Percentiles rank a stretch among this genome's conserved stretches.
phyloP scores from a whole-genome alignment of 2,888 invertebrate genomes.

The Zootermopsis nevadensis region DNA sequence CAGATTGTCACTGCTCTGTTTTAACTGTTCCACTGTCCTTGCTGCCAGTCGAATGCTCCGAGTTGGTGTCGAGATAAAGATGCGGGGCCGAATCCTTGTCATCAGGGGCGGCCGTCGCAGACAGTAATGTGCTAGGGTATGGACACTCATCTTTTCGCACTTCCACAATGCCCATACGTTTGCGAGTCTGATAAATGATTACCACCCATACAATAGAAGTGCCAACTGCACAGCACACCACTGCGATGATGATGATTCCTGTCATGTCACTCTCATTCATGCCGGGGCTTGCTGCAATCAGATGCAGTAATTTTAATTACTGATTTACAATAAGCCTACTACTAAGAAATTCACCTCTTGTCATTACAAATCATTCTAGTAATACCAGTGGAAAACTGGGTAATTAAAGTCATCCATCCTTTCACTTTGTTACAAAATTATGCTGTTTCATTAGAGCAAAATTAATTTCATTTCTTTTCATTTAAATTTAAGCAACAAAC shows the following conservation, averaged over 20 bases:
- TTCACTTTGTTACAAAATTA: too few relatives aligned
- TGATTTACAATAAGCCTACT: neutral
- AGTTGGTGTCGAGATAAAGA: constrained; percentile 74
- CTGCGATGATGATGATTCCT: constrained; percentile 89
- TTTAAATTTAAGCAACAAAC: too few relatives aligned
- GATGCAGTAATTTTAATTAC: neutral
- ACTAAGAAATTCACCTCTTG: neutral
- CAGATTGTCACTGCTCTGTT: constrained; percentile 75
- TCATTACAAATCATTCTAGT: too few relatives aligned
- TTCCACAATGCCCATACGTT: constrained; percentile 67
- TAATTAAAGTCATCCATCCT: too few relatives aligned
- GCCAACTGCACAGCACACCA: constrained; percentile 91
- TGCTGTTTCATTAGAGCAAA: too few relatives aligned
- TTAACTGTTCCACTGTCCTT: constrained; percentile 84
- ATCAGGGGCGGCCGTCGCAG: constrained; percentile 61
- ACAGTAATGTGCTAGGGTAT: constrained; percentile 42
- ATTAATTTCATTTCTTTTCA: too few relatives aligned
- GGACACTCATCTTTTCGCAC: constrained; percentile 43
- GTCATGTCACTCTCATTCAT: constrained; percentile 80
- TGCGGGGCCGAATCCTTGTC: constrained; percentile 56
- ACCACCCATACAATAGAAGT: constrained; percentile 93
- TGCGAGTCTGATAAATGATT: constrained; percentile 87
- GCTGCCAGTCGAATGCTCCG: constrained; percentile 77
- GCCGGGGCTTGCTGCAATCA: constrained; percentile 64
- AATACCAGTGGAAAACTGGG: too few relatives aligned